Base-by-base conservation (phyloP, 1,140 invertebrate species). In the Drosophila aff. region DNA sequence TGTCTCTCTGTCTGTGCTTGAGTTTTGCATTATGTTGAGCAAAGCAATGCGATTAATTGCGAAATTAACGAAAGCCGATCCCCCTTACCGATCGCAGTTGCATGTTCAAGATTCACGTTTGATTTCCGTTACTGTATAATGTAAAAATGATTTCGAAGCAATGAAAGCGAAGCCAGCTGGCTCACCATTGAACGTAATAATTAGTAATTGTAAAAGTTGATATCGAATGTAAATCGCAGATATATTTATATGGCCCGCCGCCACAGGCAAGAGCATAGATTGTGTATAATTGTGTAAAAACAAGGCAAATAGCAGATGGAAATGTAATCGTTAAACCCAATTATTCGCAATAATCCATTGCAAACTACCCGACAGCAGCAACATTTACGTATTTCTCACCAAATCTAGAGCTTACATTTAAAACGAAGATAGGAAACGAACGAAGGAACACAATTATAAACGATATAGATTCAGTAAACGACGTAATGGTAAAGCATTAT, bases 341-440 rank as follows among this genome's bases (percentile, higher is more conserved):
- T 78, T 78, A 79, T 71, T 72, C 75, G 38, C 63, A 59, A 68
- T 41, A 59, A 68, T 36, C 38, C 59, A 58, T 46, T 77, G 73
- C 79, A 82, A 57, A 40, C 43, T 55, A 68, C 64, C 64, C 67
- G 64, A 52, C 79, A 61, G 46, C 46, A 64, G 49, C 60, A 81
- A 76, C 79, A 72, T 90, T 79, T 69, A 81, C 62, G 84, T 90
- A 87, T 90, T 87, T 87, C 63, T 89, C 69, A 87, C 84, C 84
- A 87, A 87, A 87, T 89, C 84, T 87, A 87, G 84, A 89, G 81
- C 84, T 87, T 89, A 87, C 81, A 89, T 71, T 72, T 47, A 78
- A 57, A 65, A 59, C 57, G 33, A 58, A 41, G 68, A 68, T 40
- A 57, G 53, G 36, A 57, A 57, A 31, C 18, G 33, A 63, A 33